Conservation (phyloP, 2,888 invertebrate species). For the Helleia helle region DNA sequence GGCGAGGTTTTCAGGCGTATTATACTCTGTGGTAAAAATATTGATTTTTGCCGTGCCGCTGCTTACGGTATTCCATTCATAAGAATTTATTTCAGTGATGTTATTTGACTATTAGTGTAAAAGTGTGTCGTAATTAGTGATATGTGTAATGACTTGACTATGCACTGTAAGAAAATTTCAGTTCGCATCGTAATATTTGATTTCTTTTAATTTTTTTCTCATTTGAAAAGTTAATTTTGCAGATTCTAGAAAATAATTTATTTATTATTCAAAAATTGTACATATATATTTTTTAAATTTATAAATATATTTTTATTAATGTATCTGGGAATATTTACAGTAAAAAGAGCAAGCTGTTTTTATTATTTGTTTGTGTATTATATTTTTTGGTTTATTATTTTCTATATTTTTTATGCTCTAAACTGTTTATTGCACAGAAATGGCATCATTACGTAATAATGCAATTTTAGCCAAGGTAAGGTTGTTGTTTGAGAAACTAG, state of each 20-base stretch:
- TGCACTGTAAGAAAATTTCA: background rate
- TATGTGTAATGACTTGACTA: too few species aligned
- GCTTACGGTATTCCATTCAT: background rate
- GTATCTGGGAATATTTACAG: too few species aligned
- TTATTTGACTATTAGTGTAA: background rate
- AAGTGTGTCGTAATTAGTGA: background rate
- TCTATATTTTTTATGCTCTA: background rate
- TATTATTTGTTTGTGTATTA: too few species aligned
- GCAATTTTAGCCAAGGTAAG: background rate
- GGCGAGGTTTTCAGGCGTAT: background rate
- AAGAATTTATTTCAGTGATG: background rate
- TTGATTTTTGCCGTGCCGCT: conserved; percentile 1
- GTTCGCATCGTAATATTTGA: too few species aligned
- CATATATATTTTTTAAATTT: too few species aligned
- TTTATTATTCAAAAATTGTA: too few species aligned
- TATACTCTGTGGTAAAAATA: background rate
- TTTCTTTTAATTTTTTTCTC: background rate
- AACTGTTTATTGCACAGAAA: background rate
- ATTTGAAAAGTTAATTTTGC: too few species aligned
- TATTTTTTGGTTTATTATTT: background rate
- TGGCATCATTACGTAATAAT: background rate
- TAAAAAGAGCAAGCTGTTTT: too few species aligned
- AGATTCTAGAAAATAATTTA: too few species aligned
- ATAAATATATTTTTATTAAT: too few species aligned
- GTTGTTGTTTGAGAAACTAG: too few species aligned